phyloP scores from a whole-genome alignment of 2,888 invertebrate genomes.

The Cantharis rustica region DNA sequence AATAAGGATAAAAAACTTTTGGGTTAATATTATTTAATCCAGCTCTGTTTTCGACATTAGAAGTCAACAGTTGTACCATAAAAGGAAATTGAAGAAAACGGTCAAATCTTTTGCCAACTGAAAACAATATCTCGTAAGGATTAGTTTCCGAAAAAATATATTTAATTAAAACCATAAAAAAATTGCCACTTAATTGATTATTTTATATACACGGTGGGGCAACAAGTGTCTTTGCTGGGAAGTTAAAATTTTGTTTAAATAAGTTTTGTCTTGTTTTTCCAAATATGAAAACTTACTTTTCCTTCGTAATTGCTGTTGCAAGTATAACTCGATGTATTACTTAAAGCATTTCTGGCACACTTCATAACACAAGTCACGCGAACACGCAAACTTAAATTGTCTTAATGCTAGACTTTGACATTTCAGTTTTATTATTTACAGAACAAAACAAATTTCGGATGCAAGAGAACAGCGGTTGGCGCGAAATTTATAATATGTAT shows the following conservation, averaged over 20 bases:
- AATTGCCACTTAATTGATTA: background rate
- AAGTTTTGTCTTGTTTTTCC: background rate
- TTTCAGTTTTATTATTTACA: background rate
- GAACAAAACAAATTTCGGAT: background rate
- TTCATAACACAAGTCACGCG: background rate
- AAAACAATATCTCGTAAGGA: background rate
- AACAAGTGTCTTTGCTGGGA: background rate
- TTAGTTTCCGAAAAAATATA: background rate
- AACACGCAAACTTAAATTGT: background rate
- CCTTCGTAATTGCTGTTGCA: background rate
- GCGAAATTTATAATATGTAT: background rate
- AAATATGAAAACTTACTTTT: background rate
- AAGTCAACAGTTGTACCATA: background rate
- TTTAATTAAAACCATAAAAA: background rate
- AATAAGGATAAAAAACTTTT: background rate
- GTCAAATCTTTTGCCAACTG: background rate
- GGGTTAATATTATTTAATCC: background rate
- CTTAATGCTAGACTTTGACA: background rate
- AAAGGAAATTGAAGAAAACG: background rate
- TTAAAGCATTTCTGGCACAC: background rate
- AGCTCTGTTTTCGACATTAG: background rate
- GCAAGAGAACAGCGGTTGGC: background rate
- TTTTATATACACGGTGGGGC: background rate
- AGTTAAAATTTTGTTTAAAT: background rate
- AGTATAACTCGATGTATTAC: background rate